These are phyloP conservation scores for Lota lota DNA, from an alignment of 2,113 vertebrate species.

Conservation along the genomic window DNA sequence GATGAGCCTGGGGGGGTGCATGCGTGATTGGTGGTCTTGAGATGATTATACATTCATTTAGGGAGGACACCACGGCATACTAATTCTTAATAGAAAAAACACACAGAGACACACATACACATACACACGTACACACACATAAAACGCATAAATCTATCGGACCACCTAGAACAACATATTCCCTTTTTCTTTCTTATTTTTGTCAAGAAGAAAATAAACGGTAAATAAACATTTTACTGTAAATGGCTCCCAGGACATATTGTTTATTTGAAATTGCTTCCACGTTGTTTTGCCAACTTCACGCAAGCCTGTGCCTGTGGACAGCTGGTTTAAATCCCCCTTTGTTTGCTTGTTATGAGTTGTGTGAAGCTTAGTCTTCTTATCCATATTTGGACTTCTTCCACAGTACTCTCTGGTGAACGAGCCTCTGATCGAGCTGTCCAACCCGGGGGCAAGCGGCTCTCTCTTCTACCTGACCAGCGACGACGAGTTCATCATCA, in stretches of 20 bases:
- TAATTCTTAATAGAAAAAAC: conserved; percentile 47
- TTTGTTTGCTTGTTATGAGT: not conserved
- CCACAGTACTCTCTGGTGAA: conserved; percentile 91
- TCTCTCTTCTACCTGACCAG: conserved; percentile 97
- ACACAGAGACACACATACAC: conserved; percentile 20
- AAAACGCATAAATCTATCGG: conserved; percentile 32
- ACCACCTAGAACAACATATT: too few relatives aligned
- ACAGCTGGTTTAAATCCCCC: too few relatives aligned
- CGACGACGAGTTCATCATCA: conserved; percentile 97
- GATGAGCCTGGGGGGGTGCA: conserved; percentile 17
- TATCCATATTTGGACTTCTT: conserved; percentile 22
- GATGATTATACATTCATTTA: conserved; percentile 46
- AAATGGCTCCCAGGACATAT: too few relatives aligned
- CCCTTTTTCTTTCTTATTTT: too few relatives aligned
- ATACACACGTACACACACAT: conserved; percentile 23
- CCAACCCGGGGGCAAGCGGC: conserved; percentile 93
- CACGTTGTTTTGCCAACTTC: too few relatives aligned
- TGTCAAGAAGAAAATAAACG: too few relatives aligned
- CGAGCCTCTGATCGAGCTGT: conserved; percentile 92
- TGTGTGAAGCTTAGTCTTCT: not conserved
- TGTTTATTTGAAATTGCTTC: too few relatives aligned
- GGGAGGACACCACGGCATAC: conserved; percentile 23
- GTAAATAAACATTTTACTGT: too few relatives aligned
- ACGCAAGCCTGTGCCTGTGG: too few relatives aligned
- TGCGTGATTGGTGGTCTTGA: conserved; percentile 37